Base-by-base conservation (phyloP, 2,888 invertebrate species). In the Coleophora flavipennella region DNA sequence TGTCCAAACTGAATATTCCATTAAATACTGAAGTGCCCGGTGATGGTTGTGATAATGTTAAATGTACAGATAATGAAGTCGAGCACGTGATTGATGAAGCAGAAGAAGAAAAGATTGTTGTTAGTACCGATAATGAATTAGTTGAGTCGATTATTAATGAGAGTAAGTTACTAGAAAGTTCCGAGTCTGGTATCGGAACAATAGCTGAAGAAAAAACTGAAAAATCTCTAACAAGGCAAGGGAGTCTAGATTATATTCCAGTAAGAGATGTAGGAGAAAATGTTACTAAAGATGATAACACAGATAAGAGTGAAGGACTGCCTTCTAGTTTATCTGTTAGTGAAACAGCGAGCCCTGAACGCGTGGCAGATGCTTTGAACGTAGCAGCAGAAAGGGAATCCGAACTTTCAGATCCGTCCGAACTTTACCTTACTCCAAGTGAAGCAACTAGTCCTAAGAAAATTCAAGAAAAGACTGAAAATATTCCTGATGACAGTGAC, bases 391-490 rank as follows among this genome's bases (percentile, higher is more conserved):
- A 90, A 55, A 83, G 86, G 48, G 90, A 90, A 67, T 81, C 88
- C 31, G 85, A 88, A 44, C 85, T 90, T 36, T 91, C 90, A 49
- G 91, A 91, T 64, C 86, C 88, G 46, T 90, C 90, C 35, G 91
- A 91, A 57, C 79, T 89, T 42, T 91, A 91, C 58, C 69, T 90
- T 45, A 91, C 91, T 36, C 90, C 91, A 13, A 90, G 89, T 31
- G 91, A 90, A 64, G 79, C 87, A 31, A 85, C 86, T 51, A 85
- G 85, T 51, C 85, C 85, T 48, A 77, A 73, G 55, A 79, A 72
- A 68, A 59, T 57, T 46, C 64, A 67, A 63, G 81, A 81, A 55
- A 81, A 81, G 69, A 71, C 73, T 65, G 84, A 80, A 40, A 49
- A 46, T 46, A 60, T 61, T 59, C 55, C 62, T 29, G 68, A 71